Base-by-base conservation (phyloP, 2,797 vertebrate genomes). In the Mus caroli region DNA sequence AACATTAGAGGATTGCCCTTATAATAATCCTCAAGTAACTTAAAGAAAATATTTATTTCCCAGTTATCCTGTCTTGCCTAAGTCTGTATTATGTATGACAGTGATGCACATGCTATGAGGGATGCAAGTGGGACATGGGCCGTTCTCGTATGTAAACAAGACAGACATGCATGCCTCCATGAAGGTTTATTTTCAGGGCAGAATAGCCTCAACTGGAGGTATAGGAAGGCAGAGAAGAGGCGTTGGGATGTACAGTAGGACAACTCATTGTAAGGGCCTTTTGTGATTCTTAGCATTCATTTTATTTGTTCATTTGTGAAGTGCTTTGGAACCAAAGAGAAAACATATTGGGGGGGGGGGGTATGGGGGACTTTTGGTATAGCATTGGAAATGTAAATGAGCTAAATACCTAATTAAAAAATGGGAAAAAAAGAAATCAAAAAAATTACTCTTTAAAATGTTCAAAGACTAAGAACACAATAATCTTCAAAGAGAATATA, bases 31-130 rank as follows among this genome's bases (percentile, higher is more conserved):
- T 95, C 77, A 24, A 90, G 60, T 34, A 96, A 93, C 50, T 91
- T 75, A 92, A 73, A 88, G n/a, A n/a, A 50, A 90, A 93, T 52
- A 78, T 83, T 91, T 78, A 90, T 80, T 94, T 91, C 31, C 87
- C 43, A 77, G 46, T 80, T 92, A 88, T 82, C 2, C 31, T 93
- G 60, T 56, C 62, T 88, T 95, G 37, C 75, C 56, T 79, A 43
- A 52, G 56, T 92, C 60, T 56, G 56, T 37, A 75, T 34, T 46
- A 91, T 40, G 37, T 50, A 34, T 8, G 50, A 22, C 37, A 60
- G 78, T 14, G 28, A 83, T 84, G 75, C 92, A 83, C 86, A 43
- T 46, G 13, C 46, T 92, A 93, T 78, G 52, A 34, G 24, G 58
- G 24, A 26, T 11, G 2, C 22, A 26, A 26, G 22, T 22, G 17